phyloP scores from a whole-genome alignment of 2,797 vertebrate species.

The Crax fasciolata region DNA sequence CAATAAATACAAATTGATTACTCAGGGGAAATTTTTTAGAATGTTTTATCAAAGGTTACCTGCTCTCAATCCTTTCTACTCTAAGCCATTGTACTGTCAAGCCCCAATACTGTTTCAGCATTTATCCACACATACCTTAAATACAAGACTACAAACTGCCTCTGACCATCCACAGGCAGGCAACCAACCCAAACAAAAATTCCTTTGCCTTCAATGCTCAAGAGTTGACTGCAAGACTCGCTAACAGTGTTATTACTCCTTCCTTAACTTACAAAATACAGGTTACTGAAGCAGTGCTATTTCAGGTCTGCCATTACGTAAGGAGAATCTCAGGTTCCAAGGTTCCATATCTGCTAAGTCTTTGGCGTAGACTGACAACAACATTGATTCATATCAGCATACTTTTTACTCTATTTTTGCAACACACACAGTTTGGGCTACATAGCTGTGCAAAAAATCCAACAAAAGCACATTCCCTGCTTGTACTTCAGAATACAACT shows the following conservation, averaged over 20 bases:
- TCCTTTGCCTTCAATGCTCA: background rate
- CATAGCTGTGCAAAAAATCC: background rate
- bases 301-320: background rate
- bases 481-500: background rate
- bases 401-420: background rate
- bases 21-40: slow-evolving; percentile 34
- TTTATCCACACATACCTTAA: background rate
- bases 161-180: background rate
- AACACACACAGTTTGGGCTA: background rate
- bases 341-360: background rate
- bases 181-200: background rate
- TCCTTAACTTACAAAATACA: background rate
- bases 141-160: background rate
- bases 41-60: slow-evolving; percentile 57
- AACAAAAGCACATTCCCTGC: background rate
- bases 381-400: background rate
- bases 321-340: background rate
- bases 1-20: slow-evolving; percentile 56
- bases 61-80: background rate
- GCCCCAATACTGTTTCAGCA: background rate
- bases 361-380: background rate
- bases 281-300: background rate
- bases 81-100: background rate
- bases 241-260: background rate
- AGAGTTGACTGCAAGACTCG: background rate